Evolutionary conservation across 2,113 vertebrate species (phyloP).

Genomic region (Orthonyx spaldingii): DNA sequence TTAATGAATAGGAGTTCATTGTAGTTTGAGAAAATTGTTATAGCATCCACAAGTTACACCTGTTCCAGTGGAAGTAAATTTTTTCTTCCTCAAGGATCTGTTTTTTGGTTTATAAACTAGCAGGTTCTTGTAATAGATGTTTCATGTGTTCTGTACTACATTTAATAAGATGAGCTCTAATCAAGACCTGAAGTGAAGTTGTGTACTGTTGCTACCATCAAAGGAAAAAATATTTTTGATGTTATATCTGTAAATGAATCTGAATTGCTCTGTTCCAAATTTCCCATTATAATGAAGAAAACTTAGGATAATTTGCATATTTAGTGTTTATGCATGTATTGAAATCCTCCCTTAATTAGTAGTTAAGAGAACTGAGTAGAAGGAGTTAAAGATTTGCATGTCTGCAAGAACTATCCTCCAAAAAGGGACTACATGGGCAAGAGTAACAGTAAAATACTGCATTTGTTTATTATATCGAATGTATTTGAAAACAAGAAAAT

Average conservation of each 20-base stretch:
- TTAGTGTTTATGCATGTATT: background rate
- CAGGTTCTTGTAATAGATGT: background rate
- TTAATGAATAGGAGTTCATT: background rate
- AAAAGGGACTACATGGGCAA: background rate
- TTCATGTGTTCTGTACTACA: background rate
- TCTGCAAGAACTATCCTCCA: background rate
- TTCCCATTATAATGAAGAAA: constrained; percentile 4
- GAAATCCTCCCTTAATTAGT: background rate
- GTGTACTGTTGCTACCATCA: background rate
- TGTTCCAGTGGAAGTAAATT: background rate
- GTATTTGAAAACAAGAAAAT: background rate
- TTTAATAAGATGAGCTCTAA: background rate
- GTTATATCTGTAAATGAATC: background rate
- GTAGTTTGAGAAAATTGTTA: background rate
- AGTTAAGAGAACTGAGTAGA: background rate
- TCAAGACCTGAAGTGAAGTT: background rate
- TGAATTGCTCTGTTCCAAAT: background rate
- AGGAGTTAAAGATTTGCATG: background rate
- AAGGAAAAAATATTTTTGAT: constrained; percentile 23
- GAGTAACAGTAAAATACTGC: background rate
- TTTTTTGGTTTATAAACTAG: background rate
- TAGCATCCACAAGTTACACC: background rate
- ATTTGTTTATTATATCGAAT: background rate
- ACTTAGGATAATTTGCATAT: background rate
- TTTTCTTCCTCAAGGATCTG: background rate